Conservation (phyloP, 1,140 invertebrate species). For the Cephus cinctus region DNA sequence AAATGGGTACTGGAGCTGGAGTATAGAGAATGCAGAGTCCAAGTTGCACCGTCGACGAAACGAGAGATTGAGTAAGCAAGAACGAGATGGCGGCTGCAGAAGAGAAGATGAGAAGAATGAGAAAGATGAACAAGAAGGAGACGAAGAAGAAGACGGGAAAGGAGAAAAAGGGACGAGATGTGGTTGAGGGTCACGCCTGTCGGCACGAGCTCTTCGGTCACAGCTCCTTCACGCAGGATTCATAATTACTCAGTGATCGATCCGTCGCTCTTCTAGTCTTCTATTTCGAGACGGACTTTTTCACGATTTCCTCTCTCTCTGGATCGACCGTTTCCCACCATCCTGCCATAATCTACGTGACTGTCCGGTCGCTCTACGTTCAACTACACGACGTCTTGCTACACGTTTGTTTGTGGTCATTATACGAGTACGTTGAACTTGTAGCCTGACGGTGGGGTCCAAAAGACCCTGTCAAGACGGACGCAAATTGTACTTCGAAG, state of each 20-base stretch:
- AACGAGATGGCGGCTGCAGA: no score
- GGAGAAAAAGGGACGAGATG: neutral
- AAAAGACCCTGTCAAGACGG: neutral
- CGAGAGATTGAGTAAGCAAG: no score
- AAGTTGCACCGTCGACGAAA: no score
- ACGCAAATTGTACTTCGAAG: no score
- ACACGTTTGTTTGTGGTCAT: slow-evolving; percentile 37
- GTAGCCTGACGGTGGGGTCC: neutral
- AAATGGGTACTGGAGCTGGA: slow-evolving; percentile 24
- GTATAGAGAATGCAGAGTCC: slow-evolving; percentile 15
- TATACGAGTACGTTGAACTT: slow-evolving; percentile 39
- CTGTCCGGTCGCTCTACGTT: no score
- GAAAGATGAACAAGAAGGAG: slow-evolving; percentile 26
- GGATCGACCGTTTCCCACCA: no score
- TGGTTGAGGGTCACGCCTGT: slow-evolving; percentile 43
- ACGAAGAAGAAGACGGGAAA: slow-evolving; percentile 18
- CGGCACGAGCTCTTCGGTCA: slow-evolving; percentile 48
- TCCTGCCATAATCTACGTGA: no score
- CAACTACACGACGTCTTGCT: no score
- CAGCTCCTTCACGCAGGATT: slow-evolving; percentile 49
- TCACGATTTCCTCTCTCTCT: no score
- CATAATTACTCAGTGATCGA: slow-evolving; percentile 46
- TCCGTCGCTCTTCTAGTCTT: slow-evolving; percentile 17
- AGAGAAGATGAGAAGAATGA: slow-evolving; percentile 27
- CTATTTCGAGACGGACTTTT: slow-evolving; percentile 22